A percentile compares a stretch with the other conserved stretches of the same genome.
Evolutionary conservation across 2,888 invertebrate species (phyloP).

Genomic region (Sthenelais limicola): DNA sequence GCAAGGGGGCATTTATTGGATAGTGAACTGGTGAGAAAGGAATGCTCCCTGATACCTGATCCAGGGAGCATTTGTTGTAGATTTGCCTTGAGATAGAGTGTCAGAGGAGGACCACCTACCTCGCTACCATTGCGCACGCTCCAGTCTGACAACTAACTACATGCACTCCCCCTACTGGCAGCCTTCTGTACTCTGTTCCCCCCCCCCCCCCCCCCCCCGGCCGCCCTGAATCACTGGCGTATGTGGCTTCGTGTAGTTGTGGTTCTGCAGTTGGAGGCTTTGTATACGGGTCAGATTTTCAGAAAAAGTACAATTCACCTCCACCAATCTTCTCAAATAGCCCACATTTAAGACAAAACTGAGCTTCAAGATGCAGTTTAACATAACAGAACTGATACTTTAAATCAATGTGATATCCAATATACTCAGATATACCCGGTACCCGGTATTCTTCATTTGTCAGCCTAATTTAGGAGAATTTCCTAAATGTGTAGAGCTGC

Average conservation of each 20-base stretch:
- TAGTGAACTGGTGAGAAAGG: constrained; percentile 5
- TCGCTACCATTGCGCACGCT: not conserved
- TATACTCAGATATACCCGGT: no score
- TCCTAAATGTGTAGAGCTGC: no score
- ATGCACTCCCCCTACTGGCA: constrained; percentile 7
- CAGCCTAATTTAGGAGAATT: no score
- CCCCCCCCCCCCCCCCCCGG: not conserved
- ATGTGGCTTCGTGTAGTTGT: not conserved
- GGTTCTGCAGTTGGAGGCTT: no score
- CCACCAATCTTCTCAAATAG: no score
- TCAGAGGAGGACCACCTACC: constrained; percentile 32
- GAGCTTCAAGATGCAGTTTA: no score
- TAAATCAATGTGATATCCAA: no score
- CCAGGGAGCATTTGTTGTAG: constrained; percentile 33
- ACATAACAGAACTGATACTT: no score
- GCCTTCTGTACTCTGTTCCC: not conserved
- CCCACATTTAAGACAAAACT: no score
- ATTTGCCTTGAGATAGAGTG: constrained; percentile 30
- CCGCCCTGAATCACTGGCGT: constrained; percentile 1
- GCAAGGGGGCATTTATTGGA: not conserved
- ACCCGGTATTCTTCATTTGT: no score
- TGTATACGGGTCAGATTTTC: no score
- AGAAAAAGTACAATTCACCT: no score
- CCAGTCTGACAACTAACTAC: not conserved
- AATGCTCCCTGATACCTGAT: constrained; percentile 27